Evolutionary conservation across 2,797 vertebrate genomes (phyloP).

Genomic region (Euthynnus affinis): DNA sequence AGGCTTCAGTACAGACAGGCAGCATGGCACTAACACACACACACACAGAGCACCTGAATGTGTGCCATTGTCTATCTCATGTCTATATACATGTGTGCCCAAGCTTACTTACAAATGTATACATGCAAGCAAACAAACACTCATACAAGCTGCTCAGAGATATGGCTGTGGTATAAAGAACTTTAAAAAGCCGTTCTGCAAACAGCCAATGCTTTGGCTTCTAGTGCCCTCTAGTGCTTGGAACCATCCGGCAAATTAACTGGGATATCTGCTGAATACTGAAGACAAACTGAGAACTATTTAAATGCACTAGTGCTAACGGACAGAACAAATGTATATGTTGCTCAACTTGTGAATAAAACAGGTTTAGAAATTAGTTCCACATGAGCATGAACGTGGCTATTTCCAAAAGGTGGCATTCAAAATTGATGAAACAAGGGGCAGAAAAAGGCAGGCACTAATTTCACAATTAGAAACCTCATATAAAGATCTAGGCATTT

Average conservation of each 20-base stretch:
- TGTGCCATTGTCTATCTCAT: constrained; percentile 55
- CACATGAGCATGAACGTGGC: neutral
- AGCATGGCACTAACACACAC: constrained; percentile 74
- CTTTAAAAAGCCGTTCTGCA: constrained; percentile 42
- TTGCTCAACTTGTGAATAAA: neutral
- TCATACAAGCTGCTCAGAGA: constrained; percentile 56
- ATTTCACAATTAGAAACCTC: neutral
- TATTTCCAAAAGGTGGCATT: neutral
- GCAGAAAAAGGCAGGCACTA: neutral
- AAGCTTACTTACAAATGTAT: constrained; percentile 68
- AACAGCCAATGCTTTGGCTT: constrained; percentile 75
- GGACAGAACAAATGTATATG: neutral
- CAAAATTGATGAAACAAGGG: neutral
- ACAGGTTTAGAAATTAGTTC: neutral
- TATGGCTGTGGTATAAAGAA: constrained; percentile 53
- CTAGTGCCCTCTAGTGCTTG: constrained; percentile 86
- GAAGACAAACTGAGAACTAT: constrained; percentile 28
- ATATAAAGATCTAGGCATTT: neutral
- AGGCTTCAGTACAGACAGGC: constrained; percentile 79
- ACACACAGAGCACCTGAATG: constrained; percentile 58
- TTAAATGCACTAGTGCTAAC: constrained; percentile 3
- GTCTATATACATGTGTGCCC: constrained; percentile 60
- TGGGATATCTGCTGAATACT: constrained; percentile 32
- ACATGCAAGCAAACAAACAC: constrained; percentile 64
- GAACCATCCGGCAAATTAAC: constrained; percentile 33